phyloP scores from a whole-genome alignment of 2,113 vertebrate species.

The Pterocles gutturalis region DNA sequence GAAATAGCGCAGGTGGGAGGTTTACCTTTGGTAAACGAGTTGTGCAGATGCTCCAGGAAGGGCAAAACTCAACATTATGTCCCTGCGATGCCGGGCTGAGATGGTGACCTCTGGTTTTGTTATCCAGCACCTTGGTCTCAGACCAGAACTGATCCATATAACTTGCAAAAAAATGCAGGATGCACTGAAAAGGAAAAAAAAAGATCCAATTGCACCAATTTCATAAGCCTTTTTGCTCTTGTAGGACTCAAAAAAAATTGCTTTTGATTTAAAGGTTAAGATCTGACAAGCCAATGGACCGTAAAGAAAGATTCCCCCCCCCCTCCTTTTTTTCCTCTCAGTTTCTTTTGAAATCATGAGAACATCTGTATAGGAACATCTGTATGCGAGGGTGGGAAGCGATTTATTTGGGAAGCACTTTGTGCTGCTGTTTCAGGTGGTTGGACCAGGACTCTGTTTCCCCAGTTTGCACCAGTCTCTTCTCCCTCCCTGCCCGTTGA shows the following conservation, averaged over 20 bases:
- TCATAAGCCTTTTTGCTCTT: not conserved
- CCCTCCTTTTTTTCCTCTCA: not conserved
- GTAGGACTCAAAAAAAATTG: not conserved
- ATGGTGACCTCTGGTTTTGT: not conserved
- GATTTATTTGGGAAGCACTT: rapidly evolving
- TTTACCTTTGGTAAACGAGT: not conserved
- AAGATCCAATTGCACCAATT: not conserved
- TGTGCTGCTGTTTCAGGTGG: not conserved
- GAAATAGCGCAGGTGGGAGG: not conserved
- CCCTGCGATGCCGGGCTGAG: not conserved
- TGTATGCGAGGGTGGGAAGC: not conserved
- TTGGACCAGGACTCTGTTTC: not conserved
- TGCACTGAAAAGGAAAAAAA: not conserved
- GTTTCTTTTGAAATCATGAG: not conserved
- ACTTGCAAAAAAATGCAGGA: not conserved
- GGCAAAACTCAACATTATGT: not conserved
- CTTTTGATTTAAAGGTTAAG: conserved; percentile 48
- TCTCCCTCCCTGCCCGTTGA: not conserved
- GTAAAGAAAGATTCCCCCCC: not conserved
- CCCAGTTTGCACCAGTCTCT: not conserved
- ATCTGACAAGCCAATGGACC: not conserved
- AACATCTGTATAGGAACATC: not conserved
- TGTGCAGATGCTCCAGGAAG: not conserved
- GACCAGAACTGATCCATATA: not conserved
- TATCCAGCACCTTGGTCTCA: not conserved